Conservation (phyloP, 1,140 invertebrate genomes). For the Tribolium castaneum region DNA sequence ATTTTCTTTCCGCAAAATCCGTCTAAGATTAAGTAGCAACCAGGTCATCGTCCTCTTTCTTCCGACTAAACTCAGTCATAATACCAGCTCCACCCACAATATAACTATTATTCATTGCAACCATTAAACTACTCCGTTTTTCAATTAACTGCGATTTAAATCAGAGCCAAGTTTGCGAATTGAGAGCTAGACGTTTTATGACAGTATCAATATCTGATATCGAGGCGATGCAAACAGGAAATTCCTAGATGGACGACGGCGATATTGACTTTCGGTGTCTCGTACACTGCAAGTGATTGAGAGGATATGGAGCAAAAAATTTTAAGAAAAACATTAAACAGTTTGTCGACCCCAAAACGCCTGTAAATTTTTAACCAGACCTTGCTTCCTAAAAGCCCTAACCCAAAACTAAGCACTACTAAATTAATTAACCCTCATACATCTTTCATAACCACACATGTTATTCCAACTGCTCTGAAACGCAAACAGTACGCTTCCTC, state of each 20-base stretch:
- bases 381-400: neutral
- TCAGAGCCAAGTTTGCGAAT: neutral
- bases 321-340: neutral
- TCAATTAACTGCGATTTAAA: neutral
- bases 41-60: neutral
- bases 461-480: neutral
- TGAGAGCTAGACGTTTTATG: neutral
- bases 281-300: neutral
- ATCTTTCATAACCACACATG: neutral
- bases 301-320: neutral
- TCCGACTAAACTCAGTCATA: neutral
- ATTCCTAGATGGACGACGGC: neutral
- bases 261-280: neutral
- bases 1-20: slow-evolving; percentile 1
- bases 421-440: neutral
- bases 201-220: neutral
- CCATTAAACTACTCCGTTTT: neutral
- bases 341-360: neutral
- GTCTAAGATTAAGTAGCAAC: neutral
- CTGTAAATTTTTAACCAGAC: neutral
- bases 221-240: neutral
- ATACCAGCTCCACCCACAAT: neutral
- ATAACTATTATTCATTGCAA: neutral
- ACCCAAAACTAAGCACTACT: neutral
- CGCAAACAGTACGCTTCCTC: neutral